phyloP scores from a whole-genome alignment of 2,797 vertebrate genomes.

The Crenuchus spilurus region DNA sequence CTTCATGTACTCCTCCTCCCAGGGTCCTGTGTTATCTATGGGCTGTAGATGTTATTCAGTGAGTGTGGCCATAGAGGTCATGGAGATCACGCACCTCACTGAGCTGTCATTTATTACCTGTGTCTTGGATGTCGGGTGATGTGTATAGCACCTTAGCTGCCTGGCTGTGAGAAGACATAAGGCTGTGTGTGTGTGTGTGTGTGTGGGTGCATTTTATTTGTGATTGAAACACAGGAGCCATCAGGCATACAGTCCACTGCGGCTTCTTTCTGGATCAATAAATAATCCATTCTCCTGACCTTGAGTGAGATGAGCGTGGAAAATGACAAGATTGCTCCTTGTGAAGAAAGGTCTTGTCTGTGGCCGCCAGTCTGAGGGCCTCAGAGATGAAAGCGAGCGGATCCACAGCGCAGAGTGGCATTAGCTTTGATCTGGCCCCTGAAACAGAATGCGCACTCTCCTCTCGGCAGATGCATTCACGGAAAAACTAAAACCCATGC shows the following conservation, averaged over 20 bases:
- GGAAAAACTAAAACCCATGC: conserved; percentile 49
- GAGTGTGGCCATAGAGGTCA: neutral
- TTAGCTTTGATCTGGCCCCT: conserved; percentile 63
- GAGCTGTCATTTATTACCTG: conserved; percentile 14
- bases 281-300: conserved; percentile 61
- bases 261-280: conserved; percentile 61
- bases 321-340: conserved; percentile 60
- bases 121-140: neutral
- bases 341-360: conserved; percentile 55
- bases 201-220: conserved; percentile 17
- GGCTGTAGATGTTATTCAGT: neutral
- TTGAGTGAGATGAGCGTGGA: conserved; percentile 55
- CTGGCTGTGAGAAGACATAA: neutral
- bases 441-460: conserved; percentile 25
- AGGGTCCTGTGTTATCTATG: neutral
- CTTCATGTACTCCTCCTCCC: neutral
- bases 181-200: neutral
- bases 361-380: conserved; percentile 43
- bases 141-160: neutral
- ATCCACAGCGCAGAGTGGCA: conserved; percentile 19
- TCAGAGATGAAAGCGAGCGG: conserved; percentile 56
- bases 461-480: conserved; percentile 34
- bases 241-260: conserved; percentile 28
- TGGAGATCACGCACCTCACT: neutral
- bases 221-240: conserved; percentile 48